Conservation (phyloP, 2,797 vertebrate genomes). For the Aulostomus chinensis region DNA sequence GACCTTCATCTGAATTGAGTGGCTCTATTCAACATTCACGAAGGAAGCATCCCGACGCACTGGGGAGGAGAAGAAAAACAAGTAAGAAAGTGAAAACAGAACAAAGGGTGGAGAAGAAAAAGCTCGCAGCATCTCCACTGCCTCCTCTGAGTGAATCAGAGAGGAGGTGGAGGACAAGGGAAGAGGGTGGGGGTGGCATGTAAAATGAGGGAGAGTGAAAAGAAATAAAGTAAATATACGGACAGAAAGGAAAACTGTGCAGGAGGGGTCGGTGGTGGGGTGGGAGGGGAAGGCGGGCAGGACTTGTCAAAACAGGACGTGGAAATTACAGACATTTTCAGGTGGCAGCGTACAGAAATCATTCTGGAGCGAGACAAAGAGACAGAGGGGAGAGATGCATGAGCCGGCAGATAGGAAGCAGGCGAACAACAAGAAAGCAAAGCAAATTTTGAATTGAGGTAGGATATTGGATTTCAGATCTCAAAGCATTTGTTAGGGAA, state of each 20-base stretch:
- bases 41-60: conserved; percentile 35
- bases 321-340: conserved; percentile 62
- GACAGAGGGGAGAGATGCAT: conserved; percentile 11
- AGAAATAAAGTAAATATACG: conserved; percentile 38
- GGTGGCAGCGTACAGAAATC: conserved; percentile 48
- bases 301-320: conserved; percentile 51
- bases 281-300: neutral
- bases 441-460: conserved; percentile 15
- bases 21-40: conserved; percentile 48
- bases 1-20: conserved; percentile 70
- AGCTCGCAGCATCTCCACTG: conserved; percentile 25
- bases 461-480: conserved; percentile 50
- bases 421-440: conserved; percentile 2
- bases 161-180: conserved; percentile 9
- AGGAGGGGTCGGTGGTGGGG: neutral
- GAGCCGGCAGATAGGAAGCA: conserved; percentile 12
- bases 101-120: conserved; percentile 55
- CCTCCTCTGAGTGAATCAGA: conserved; percentile 20
- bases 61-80: conserved; percentile 66
- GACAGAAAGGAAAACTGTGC: conserved; percentile 13
- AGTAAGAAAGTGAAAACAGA: conserved; percentile 62
- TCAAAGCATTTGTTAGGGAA: conserved; percentile 18
- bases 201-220: conserved; percentile 44
- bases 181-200: conserved; percentile 15
- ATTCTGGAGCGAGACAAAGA: conserved; percentile 38